Evolutionary conservation across 2,888 invertebrate genomes (phyloP).

Genomic region (Pseudococcus longispinus): DNA sequence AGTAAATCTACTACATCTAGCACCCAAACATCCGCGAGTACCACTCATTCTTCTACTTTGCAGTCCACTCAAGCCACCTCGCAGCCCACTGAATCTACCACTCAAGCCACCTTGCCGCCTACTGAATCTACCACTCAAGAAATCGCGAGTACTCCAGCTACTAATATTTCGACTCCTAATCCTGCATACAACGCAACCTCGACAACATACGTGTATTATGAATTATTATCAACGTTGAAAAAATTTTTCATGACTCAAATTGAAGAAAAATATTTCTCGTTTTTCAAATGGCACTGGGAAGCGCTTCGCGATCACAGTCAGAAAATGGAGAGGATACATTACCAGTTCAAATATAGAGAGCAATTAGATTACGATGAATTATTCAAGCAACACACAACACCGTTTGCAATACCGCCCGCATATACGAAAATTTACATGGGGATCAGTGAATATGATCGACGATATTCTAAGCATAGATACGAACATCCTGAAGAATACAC

Average conservation of each 20-base stretch:
- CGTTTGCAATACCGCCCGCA: not conserved
- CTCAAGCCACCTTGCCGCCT: not conserved
- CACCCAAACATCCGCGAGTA: too few relatives aligned
- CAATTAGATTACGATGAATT: not conserved
- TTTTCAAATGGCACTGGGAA: slow-evolving; percentile 7
- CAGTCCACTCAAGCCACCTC: too few relatives aligned
- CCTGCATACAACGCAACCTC: not conserved
- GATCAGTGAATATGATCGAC: not conserved
- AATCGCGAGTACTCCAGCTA: not conserved
- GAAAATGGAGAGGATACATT: not conserved
- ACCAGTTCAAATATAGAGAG: not conserved
- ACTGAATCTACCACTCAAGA: not conserved
- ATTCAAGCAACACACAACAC: not conserved
- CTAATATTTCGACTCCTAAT: not conserved
- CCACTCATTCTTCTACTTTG: too few relatives aligned
- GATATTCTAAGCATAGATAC: not conserved
- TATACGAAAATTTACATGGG: not conserved
- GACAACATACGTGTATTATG: not conserved
- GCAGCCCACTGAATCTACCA: not conserved
- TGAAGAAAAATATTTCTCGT: not conserved
- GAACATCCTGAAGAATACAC: slow-evolving; percentile 6
- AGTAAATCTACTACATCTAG: too few relatives aligned
- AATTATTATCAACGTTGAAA: not conserved
- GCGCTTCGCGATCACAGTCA: not conserved
- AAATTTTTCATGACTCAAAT: not conserved